These are phyloP conservation scores for Coracias cyanogaster DNA, from an alignment of 2,797 vertebrate species.

Conservation along the genomic window DNA sequence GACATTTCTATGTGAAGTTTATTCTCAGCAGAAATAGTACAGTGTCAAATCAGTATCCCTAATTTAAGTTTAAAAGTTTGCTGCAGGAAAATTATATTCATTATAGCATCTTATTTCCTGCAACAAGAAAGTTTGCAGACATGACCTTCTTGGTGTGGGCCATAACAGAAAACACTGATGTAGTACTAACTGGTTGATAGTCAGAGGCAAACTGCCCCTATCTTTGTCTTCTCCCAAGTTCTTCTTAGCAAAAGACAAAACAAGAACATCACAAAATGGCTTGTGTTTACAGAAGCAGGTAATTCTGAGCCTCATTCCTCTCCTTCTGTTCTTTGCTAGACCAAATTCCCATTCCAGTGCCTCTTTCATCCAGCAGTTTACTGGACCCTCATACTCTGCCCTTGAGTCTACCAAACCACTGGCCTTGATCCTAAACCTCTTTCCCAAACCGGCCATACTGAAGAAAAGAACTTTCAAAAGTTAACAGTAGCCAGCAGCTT, in stretches of 20 bases:
- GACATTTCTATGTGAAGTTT: not conserved
- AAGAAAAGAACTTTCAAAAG: not conserved
- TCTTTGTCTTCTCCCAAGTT: not conserved
- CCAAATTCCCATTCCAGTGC: not conserved
- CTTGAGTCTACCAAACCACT: not conserved
- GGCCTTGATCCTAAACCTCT: not conserved
- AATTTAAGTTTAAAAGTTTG: not conserved
- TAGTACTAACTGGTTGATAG: not conserved
- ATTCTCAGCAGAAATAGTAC: not conserved
- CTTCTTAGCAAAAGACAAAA: not conserved
- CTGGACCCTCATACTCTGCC: not conserved
- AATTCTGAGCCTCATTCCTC: not conserved
- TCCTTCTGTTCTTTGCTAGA: not conserved
- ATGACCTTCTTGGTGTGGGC: rapidly evolving
- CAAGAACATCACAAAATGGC: not conserved
- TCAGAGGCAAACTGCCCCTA: not conserved
- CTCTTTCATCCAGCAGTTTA: not conserved
- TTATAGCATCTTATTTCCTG: not conserved
- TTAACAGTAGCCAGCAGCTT: not conserved
- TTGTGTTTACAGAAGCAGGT: not conserved
- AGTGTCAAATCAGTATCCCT: not conserved
- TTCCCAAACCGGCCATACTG: not conserved
- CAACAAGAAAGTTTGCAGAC: not conserved
- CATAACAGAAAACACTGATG: not conserved
- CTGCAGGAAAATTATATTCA: not conserved